A percentile compares a stretch with the other conserved stretches of the same genome.
These are phyloP conservation scores for Laspeyria flexula DNA, from an alignment of 2,888 invertebrate genomes.

Conservation along the genomic window DNA sequence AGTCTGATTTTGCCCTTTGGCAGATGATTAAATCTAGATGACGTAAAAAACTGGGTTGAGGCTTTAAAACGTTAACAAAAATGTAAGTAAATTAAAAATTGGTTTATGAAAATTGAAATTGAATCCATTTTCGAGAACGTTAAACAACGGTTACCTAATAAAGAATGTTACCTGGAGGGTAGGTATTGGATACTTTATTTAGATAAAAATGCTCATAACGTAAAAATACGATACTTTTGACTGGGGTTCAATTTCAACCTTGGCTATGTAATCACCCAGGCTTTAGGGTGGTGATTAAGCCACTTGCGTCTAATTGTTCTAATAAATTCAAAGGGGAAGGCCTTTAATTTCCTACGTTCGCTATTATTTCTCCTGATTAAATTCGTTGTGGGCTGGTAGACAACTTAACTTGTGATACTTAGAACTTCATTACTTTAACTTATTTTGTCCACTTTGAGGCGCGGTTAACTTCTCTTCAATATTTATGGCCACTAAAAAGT, in stretches of 20 bases:
- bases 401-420: conserved; percentile 41
- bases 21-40: conserved; percentile 32
- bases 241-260: conserved; percentile 7
- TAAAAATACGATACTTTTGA: conserved; percentile 2
- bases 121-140: conserved; percentile 25
- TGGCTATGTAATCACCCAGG: conserved; percentile 19
- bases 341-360: conserved; percentile 32
- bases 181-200: neutral
- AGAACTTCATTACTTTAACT: conserved; percentile 40
- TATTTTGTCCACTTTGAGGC: conserved; percentile 16
- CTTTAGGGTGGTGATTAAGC: conserved; percentile 28
- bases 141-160: conserved; percentile 21
- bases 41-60: conserved; percentile 28
- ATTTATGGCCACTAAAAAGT: neutral
- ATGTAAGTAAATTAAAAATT: conserved; percentile 23
- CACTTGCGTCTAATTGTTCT: conserved; percentile 40
- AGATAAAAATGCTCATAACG: conserved; percentile 8
- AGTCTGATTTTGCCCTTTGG: neutral
- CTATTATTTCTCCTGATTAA: conserved; percentile 43
- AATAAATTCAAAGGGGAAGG: conserved; percentile 39
- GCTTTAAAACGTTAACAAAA: conserved; percentile 19
- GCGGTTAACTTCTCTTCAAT: neutral
- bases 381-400: conserved; percentile 37
- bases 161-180: conserved; percentile 4
- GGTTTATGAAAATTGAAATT: conserved; percentile 26